Percentiles rank a stretch among this genome's conserved stretches.
phyloP scores from a whole-genome alignment of 2,113 vertebrate genomes.

The Mirounga angustirostris region DNA sequence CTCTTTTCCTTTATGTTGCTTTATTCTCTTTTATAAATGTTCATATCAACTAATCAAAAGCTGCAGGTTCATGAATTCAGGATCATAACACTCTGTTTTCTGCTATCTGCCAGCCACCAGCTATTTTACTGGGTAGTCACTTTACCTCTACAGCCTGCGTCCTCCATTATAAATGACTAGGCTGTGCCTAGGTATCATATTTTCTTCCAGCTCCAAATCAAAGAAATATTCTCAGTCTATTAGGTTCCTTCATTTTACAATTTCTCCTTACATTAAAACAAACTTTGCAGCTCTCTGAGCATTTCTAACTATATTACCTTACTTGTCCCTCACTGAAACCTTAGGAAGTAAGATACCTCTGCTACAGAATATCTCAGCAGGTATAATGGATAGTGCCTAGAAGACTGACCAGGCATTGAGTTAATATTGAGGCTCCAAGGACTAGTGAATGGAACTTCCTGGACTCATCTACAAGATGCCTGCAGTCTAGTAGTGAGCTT shows the following conservation, averaged over 20 bases:
- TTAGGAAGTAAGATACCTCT: background rate
- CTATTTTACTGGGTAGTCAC: background rate
- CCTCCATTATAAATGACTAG: background rate
- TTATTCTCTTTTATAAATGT: background rate
- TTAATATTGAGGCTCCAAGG: background rate
- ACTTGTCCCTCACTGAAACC: background rate
- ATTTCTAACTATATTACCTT: background rate
- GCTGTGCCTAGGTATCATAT: no score
- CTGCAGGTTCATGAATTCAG: background rate
- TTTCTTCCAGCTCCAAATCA: slow-evolving; percentile 16
- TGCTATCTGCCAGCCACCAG: background rate
- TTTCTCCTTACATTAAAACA: background rate
- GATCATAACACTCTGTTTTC: background rate
- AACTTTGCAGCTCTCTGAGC: background rate
- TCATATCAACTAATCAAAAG: background rate
- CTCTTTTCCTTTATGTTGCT: background rate
- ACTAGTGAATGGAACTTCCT: background rate
- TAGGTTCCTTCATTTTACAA: slow-evolving; percentile 8
- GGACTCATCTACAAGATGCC: background rate
- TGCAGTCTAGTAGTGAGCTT: background rate
- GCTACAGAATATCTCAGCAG: background rate
- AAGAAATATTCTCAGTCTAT: background rate
- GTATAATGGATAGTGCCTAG: background rate
- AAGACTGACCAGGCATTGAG: background rate
- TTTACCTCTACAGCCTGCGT: background rate